Base-by-base conservation (phyloP, 2,888 invertebrate genomes). In the Ypsolopha scabrella region DNA sequence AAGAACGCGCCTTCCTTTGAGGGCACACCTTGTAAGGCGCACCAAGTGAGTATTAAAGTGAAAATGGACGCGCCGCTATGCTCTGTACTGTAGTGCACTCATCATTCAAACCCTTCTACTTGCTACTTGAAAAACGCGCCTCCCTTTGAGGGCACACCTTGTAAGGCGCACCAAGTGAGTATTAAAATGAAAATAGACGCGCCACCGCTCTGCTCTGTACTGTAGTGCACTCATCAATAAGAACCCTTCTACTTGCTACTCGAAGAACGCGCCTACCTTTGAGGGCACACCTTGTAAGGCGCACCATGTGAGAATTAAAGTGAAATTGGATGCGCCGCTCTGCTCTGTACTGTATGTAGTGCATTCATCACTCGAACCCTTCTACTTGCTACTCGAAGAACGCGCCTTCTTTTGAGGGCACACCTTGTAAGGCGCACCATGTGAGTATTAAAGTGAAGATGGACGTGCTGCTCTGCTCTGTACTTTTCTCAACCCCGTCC, bases 111-210 rank as follows among this genome's bases (percentile, higher is more conserved):
- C 51, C 90, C 91, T 0, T 77, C 89, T 58, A 87, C 91, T 8
- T 94, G 94, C 68, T 90, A 91, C 56, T 93, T 94, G 0, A 94
- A 94, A 65, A 90, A 92, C 54, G 92, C 91, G 0, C 92, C 93
- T 0, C 93, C 94, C 0, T 69, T 94, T n/a, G 92, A 93, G 64
- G 93, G 93, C 13, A 93, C 93, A 0, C 88, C 89, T 49, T 94
- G 94, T 64, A 93, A 91, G 37, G 79, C 82, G 41, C 88, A 90
- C 55, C 91, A 91, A 80, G 93, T 93, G 79, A 71, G 65, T 64
- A 24, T 24, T 24, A 24, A 39, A 39, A 74, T 79, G 57, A 80
- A 80, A 58, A 73, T 81, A 60, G 71, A 74, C 49, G 88, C 63
- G 52, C 90, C 91, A 0, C 90, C 24, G 2, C 90, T 91, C 0